Evolutionary conservation across 2,113 vertebrate genomes (phyloP).

Genomic region (Lepus timidus): DNA sequence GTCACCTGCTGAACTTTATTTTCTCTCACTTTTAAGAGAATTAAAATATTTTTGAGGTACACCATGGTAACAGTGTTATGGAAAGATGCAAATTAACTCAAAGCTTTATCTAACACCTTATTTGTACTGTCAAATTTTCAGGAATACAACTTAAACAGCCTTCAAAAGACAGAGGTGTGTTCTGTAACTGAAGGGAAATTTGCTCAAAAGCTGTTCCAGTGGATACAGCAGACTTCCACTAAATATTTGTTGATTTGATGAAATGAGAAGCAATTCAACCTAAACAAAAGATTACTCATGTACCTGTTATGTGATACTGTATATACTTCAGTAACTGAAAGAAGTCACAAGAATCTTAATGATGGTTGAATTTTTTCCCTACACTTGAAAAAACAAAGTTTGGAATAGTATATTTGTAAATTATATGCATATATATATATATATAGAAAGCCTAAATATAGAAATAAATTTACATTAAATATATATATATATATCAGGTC

Average conservation of each 20-base stretch:
- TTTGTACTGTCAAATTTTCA: background rate
- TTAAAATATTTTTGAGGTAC: constrained; percentile 23
- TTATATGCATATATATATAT: too few species aligned
- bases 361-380: background rate
- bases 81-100: background rate
- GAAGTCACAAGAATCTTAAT: background rate
- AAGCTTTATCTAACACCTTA: background rate
- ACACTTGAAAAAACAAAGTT: constrained; percentile 23
- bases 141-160: constrained; percentile 6
- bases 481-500: too few species aligned
- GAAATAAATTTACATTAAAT: constrained; percentile 2
- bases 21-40: background rate
- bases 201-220: background rate
- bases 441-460: background rate
- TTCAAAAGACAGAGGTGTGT: background rate
- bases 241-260: constrained; percentile 33
- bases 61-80: background rate
- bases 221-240: background rate
- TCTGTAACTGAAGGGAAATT: constrained; percentile 1
- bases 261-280: constrained; percentile 25
- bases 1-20: background rate
- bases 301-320: background rate
- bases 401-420: background rate
- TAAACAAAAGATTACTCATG: background rate
- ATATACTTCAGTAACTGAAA: background rate